These are phyloP conservation scores for Lagria hirta DNA, from an alignment of 2,888 invertebrate genomes.

Conservation along the genomic window DNA sequence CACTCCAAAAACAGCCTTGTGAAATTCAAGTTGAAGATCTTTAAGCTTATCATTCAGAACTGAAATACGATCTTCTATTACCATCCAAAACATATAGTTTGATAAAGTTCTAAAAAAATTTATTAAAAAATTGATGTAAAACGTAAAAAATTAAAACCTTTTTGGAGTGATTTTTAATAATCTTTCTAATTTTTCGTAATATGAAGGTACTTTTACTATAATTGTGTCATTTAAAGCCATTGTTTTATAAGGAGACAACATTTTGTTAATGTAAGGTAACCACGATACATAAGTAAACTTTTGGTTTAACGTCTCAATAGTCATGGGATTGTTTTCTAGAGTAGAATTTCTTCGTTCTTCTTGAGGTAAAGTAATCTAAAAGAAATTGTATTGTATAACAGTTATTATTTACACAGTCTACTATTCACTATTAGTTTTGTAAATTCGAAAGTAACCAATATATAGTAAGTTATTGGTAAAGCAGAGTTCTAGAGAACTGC, in stretches of 20 bases:
- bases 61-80: slow-evolving; percentile 11
- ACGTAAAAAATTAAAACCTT: slow-evolving; percentile 7
- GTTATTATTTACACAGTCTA: too few species aligned
- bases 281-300: slow-evolving; percentile 52
- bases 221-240: slow-evolving; percentile 3
- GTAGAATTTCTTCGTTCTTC: slow-evolving; percentile 9
- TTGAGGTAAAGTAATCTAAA: slow-evolving; percentile 13
- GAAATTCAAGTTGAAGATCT: slow-evolving; percentile 16
- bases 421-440: too few species aligned
- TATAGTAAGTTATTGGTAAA: too few species aligned
- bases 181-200: slow-evolving; percentile 6
- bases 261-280: slow-evolving; percentile 54
- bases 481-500: too few species aligned
- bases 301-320: slow-evolving; percentile 52
- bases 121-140: not conserved
- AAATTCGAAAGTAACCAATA: too few species aligned
- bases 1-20: slow-evolving; percentile 13
- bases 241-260: slow-evolving; percentile 39
- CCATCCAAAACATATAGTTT: slow-evolving; percentile 56
- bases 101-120: slow-evolving; percentile 55
- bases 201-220: slow-evolving; percentile 9
- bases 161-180: slow-evolving; percentile 12
- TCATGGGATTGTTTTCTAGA: slow-evolving; percentile 54
- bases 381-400: not conserved
- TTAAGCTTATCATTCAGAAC: slow-evolving; percentile 20